Base-by-base conservation (phyloP, 1,140 invertebrate genomes). In the Prorops nasuta region DNA sequence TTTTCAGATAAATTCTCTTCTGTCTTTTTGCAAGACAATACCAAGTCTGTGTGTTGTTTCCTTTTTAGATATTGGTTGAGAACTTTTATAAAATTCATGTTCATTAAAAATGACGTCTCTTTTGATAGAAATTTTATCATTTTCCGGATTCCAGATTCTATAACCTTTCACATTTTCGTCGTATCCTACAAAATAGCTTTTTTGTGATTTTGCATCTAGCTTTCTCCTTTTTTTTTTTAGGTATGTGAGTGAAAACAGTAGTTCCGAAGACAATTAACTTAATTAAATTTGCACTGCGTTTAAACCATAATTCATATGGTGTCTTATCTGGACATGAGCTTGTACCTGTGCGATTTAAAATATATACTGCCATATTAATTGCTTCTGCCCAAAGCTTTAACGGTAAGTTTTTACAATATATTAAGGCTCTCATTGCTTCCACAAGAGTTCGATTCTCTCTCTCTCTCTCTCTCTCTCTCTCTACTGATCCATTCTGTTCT, bases 141-240 rank as follows among this genome's bases (percentile, higher is more conserved):
- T 14, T 15, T 12, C 16, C n/a, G 46, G 38, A 22, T 40, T 40
- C 46, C 46, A 49, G 10, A 41, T 41, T 35, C 32, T 34, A 14
- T 19, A 41, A 8, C 36, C 44, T 31, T 46, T 46, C 0, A 46
- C 12, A 8, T 38, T 16, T 1, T 46, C 17, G 12, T 12, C 19
- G n/a, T 46, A 46, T 16, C 44, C 36, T 10, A 46, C 44, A 20
- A 46, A 28, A 14, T 12, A 18, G 1, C 35, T 38, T n/a, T 44
- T 42, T 0, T 6, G 21, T 16, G 63, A 57, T 2, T 69, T 46
- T 0, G 2, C 31, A 12, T 46, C 36, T 1, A 46, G 36, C 7
- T 46, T 46, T 8, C n/a, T 21, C 0, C 34, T 19, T 10, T 38
- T 46, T 14, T 40, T 46, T n/a, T n/a, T 46, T 46, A 1, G 21